Evolutionary conservation across 2,797 vertebrate genomes (phyloP).

Genomic region (Poecilia picta): DNA sequence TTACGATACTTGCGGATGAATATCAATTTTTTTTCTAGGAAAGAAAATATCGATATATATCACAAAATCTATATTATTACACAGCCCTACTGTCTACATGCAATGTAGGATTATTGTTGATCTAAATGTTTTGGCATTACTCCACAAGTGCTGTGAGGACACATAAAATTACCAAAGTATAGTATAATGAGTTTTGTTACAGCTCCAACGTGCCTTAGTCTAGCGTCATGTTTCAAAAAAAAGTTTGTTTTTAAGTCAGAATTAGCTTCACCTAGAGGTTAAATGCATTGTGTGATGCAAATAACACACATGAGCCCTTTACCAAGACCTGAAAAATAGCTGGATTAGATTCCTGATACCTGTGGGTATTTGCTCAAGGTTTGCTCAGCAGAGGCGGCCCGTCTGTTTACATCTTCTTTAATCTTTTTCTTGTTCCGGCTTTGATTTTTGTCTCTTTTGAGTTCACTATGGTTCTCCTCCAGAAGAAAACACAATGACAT

Average conservation of each 20-base stretch:
- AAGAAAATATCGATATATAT: too few species aligned
- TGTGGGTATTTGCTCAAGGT: background rate
- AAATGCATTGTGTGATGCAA: background rate
- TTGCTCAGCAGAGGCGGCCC: background rate
- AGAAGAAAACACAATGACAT: background rate
- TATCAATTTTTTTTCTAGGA: too few species aligned
- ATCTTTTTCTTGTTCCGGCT: background rate
- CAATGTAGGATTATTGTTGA: background rate
- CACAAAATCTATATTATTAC: too few species aligned
- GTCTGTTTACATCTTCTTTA: slow-evolving; percentile 2
- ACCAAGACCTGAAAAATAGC: background rate
- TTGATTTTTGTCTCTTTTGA: background rate
- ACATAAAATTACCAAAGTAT: background rate
- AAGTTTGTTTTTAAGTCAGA: background rate
- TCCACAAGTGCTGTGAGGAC: background rate
- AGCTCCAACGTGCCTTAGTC: background rate
- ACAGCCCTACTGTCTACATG: background rate
- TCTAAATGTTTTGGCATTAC: background rate
- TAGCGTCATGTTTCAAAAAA: background rate
- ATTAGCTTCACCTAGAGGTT: background rate
- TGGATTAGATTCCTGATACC: background rate
- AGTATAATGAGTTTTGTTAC: background rate
- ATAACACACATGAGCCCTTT: background rate
- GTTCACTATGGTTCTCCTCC: background rate
- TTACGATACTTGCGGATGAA: too few species aligned